Evolutionary conservation across 1,140 invertebrate genomes (phyloP).

Genomic region (Sycophila sp.): DNA sequence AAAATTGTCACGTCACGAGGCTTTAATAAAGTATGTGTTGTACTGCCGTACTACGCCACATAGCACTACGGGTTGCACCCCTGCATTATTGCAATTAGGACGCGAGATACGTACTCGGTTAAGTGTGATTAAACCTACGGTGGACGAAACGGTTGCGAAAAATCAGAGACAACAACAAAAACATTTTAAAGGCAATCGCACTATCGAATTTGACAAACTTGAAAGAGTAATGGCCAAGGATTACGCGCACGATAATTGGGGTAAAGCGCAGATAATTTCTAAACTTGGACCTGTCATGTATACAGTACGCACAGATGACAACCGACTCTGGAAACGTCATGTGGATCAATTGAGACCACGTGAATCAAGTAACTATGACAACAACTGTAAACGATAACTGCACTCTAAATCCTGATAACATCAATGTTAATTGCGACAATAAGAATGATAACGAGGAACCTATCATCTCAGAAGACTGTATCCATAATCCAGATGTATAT

Average conservation of each 20-base stretch:
- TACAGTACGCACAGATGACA: conserved; percentile 13
- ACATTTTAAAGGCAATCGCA: conserved; percentile 41
- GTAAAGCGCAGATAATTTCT: conserved; percentile 26
- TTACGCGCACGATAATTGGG: conserved; percentile 35
- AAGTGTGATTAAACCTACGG: conserved; percentile 2
- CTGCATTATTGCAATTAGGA: conserved; percentile 27
- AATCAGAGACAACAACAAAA: conserved; percentile 15
- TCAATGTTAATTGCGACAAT: too few species aligned
- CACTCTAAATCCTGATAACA: too few species aligned
- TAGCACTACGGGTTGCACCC: conserved; percentile 19
- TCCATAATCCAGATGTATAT: too few species aligned
- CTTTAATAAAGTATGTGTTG: conserved; percentile 24
- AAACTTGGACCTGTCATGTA: conserved; percentile 36
- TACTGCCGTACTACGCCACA: conserved; percentile 19
- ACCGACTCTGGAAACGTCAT: conserved; percentile 36
- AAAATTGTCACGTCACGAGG: background rate
- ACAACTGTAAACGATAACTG: too few species aligned
- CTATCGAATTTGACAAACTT: conserved; percentile 11
- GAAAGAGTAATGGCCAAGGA: conserved; percentile 40
- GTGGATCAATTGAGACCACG: conserved; percentile 36
- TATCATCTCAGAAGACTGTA: too few species aligned
- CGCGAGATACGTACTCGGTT: conserved; percentile 7
- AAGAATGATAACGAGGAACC: too few species aligned
- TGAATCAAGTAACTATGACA: conserved; percentile 27
- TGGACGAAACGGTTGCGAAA: background rate